Base-by-base conservation (phyloP, 1,140 invertebrate genomes). In the Proctacanthus coquilletti region DNA sequence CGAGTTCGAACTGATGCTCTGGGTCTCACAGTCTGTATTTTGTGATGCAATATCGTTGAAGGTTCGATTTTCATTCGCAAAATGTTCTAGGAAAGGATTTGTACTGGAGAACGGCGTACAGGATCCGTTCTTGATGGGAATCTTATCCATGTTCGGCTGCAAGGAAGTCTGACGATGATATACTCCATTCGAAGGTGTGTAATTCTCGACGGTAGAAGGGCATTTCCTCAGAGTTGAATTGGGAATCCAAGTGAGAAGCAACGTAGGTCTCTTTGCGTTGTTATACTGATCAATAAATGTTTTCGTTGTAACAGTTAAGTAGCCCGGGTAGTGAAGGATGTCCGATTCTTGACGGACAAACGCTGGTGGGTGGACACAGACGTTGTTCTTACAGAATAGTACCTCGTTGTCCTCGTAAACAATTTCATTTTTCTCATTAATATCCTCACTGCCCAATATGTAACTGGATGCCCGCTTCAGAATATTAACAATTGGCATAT, bases 221-320 rank as follows among this genome's bases (percentile, higher is more conserved):
- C 89, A 85, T 60, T 81, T 88, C 38, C 79, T 74, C n/a, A 94
- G 59, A 1, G 84, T 84, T 3, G 74, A 74, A 56, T 94, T 94
- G 0, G 91, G 89, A 46, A 94, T 89, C 91, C 91, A 95, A 36
- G 84, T 89, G 1, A 95, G 68, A 41, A 89, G 77, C 1, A 94
- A 57, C 0, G 86, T 93, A 1, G 84, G 82, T 32, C 79, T 66
- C 45, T 73, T 75, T 1, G 71, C 68, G 38, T 72, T 70, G 46
- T 74, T 75, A 42, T 80, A 77, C 48, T 80, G 76, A 47, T 80
- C 68, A 4, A 74, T 67, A 47, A 77, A 77, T 21, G 72, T 70
- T 53, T 72, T 88, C 42, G 74, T 85, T 13, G 77, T 80, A 5
- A 94, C 74, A 4, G 84, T 87, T 45, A 95, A 64, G 52, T 95